Evolutionary conservation across 2,888 invertebrate genomes (phyloP).

Genomic region (Trissonchulus latispiculum): DNA sequence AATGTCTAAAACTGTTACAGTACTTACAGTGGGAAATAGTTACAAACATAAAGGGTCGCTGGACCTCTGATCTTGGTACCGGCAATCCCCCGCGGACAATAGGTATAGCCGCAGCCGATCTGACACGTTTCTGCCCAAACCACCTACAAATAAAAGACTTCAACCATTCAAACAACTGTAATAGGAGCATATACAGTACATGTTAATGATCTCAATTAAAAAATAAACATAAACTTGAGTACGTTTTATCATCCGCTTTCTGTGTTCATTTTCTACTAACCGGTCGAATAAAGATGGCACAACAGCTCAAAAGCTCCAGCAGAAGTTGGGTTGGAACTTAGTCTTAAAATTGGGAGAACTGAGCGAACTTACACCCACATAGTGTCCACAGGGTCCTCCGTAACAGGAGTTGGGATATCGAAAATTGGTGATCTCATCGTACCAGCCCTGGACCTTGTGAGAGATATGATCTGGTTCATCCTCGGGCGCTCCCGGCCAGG

Average conservation of each 20-base stretch:
- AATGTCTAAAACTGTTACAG: background rate
- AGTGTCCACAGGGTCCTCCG: background rate
- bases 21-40: background rate
- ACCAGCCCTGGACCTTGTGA: background rate
- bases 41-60: background rate
- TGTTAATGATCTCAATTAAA: background rate
- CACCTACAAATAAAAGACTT: background rate
- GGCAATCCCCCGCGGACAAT: background rate
- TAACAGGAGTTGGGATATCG: background rate
- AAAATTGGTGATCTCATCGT: background rate
- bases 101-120: background rate
- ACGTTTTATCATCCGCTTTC: too few relatives aligned
- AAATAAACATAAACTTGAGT: too few relatives aligned
- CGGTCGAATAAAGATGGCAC: background rate
- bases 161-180: too few relatives aligned
- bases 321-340: background rate
- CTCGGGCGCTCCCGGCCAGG: background rate
- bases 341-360: background rate
- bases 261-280: too few relatives aligned
- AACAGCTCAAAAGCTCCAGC: background rate
- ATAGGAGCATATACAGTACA: background rate
- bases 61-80: background rate
- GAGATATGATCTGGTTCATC: background rate
- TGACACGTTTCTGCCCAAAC: conserved; percentile 2
- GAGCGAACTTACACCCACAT: background rate